A percentile compares a stretch with the other conserved stretches of the same genome.
Evolutionary conservation across 2,888 invertebrate genomes (phyloP).

Genomic region (Sepioteuthis lessoniana): DNA sequence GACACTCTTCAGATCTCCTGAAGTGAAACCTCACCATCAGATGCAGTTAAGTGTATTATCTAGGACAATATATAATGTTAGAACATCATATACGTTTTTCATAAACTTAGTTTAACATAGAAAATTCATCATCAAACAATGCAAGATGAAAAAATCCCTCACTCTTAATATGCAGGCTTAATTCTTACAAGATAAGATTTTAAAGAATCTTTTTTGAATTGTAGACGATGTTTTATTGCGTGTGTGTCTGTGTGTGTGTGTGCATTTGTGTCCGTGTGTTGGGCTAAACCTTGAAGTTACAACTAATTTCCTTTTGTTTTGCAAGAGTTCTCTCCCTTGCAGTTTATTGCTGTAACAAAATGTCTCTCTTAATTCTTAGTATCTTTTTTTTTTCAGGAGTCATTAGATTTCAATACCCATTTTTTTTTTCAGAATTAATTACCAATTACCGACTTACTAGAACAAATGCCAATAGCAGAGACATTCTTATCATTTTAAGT

Average conservation of each 20-base stretch:
- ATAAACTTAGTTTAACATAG: too few relatives aligned
- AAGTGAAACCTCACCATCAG: too few relatives aligned
- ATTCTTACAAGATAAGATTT: too few relatives aligned
- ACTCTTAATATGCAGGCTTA: too few relatives aligned
- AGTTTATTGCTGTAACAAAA: background rate
- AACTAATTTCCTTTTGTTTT: background rate
- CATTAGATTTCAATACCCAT: background rate
- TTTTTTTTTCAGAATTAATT: slow-evolving; percentile 11
- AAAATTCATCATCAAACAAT: too few relatives aligned
- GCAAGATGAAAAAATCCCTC: too few relatives aligned
- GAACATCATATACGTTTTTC: too few relatives aligned
- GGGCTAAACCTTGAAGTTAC: background rate
- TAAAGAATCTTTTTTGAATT: too few relatives aligned
- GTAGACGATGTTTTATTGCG: too few relatives aligned
- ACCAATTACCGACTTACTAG: background rate
- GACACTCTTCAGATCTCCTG: too few relatives aligned
- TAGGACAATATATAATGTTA: too few relatives aligned
- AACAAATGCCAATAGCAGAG: background rate
- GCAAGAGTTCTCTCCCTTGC: background rate
- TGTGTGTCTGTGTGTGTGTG: background rate
- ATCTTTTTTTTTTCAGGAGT: background rate
- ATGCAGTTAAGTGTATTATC: too few relatives aligned
- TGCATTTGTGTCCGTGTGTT: background rate
- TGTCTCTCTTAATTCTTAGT: background rate
- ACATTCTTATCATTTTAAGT: background rate